Evolutionary conservation across 2,113 vertebrate species (phyloP).

Genomic region (Ramphastos sulfuratus): DNA sequence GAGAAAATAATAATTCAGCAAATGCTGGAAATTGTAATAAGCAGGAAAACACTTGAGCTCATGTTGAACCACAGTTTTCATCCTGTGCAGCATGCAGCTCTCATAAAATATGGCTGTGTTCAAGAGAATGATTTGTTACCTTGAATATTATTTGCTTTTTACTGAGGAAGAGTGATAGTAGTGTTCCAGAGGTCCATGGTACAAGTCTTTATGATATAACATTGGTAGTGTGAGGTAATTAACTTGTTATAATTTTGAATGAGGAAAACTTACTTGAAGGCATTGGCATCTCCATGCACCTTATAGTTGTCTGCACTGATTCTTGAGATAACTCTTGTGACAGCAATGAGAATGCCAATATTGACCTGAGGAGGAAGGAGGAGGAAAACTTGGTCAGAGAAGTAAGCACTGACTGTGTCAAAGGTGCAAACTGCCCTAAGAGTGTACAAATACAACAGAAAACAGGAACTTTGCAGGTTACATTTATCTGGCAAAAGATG

Average conservation of each 20-base stretch:
- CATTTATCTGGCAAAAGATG: background rate
- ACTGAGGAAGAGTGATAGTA: background rate
- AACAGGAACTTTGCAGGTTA: background rate
- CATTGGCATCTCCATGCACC: conserved; percentile 88
- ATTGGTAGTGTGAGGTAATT: background rate
- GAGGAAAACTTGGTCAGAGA: background rate
- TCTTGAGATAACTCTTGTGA: conserved; percentile 94
- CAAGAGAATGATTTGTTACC: background rate
- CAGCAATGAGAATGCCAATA: conserved; percentile 89
- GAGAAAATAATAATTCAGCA: background rate
- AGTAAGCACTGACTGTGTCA: fast-evolving
- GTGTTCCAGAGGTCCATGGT: background rate
- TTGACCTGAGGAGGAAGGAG: conserved; percentile 82
- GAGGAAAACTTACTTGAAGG: conserved; percentile 86
- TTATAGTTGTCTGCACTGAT: conserved; percentile 95
- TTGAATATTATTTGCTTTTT: background rate
- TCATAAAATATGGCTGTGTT: background rate
- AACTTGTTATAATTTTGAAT: background rate
- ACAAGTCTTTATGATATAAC: fast-evolving
- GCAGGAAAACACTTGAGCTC: background rate
- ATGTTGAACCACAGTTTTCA: background rate
- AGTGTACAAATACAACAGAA: background rate
- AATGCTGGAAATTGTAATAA: background rate
- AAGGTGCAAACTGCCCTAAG: background rate
- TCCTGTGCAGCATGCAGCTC: background rate